Conservation (phyloP, 2,888 invertebrate species). For the Hemaris fuciformis region DNA sequence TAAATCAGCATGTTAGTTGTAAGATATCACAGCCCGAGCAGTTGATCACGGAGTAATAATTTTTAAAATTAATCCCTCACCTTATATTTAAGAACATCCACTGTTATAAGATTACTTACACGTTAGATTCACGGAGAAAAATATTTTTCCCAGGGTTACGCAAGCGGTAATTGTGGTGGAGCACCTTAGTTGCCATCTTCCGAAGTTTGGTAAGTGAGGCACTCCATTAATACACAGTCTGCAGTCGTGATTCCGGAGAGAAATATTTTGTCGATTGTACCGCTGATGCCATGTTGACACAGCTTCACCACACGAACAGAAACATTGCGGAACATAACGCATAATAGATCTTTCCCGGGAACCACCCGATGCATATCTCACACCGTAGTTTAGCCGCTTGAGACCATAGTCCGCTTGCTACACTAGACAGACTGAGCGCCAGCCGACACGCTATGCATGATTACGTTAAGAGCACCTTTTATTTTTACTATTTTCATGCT, state of each 20-base stretch:
- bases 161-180: conserved; percentile 82
- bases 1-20: conserved; percentile 69
- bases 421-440: conserved; percentile 67
- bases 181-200: conserved; percentile 81
- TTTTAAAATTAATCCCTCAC: conserved; percentile 46
- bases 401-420: conserved; percentile 64
- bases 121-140: conserved; percentile 82
- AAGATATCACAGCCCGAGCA: conserved; percentile 65
- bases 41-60: conserved; percentile 60
- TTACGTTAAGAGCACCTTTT: conserved; percentile 75
- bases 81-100: conserved; percentile 66
- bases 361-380: conserved; percentile 75
- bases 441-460: conserved; percentile 80
- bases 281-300: conserved; percentile 71
- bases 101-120: conserved; percentile 76
- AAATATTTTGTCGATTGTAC: conserved; percentile 81
- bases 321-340: conserved; percentile 76
- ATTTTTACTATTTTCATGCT: conserved; percentile 55
- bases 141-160: conserved; percentile 82
- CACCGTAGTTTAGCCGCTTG: conserved; percentile 76
- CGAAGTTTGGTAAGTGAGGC: conserved; percentile 82
- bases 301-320: conserved; percentile 67
- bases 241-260: conserved; percentile 81
- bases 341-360: conserved; percentile 81
- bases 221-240: conserved; percentile 79